These are phyloP conservation scores for Myotis lucifugus DNA, from an alignment of 2,113 vertebrate genomes.

Conservation along the genomic window DNA sequence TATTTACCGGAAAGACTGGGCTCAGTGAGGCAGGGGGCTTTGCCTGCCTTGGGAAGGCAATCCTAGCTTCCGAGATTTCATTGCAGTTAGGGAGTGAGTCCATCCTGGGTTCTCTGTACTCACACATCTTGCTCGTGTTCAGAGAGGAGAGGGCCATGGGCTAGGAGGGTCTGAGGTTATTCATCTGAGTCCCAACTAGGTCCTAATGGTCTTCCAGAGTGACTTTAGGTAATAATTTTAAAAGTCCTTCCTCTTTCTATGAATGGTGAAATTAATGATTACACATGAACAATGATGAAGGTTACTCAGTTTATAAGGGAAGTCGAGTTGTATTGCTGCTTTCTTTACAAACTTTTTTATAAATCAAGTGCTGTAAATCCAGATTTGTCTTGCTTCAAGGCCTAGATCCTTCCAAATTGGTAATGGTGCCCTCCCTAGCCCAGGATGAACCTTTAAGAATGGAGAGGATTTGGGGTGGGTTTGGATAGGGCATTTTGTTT, in stretches of 20 bases:
- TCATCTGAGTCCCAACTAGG: not conserved
- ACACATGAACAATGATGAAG: slow-evolving; percentile 1
- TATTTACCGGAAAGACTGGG: not conserved
- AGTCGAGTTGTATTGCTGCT: not conserved
- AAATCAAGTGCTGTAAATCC: not conserved
- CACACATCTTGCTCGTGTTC: not conserved
- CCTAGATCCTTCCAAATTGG: not conserved
- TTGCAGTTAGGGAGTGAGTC: not conserved
- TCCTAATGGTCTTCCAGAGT: not conserved
- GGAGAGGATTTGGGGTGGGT: not conserved
- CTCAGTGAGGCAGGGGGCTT: not conserved
- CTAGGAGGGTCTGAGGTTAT: not conserved
- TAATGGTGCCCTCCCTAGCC: not conserved
- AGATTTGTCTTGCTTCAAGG: not conserved
- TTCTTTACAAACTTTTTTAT: not conserved
- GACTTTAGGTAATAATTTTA: not conserved
- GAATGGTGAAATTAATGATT: slow-evolving; percentile 26
- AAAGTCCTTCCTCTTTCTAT: not conserved
- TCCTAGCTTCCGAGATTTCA: not conserved
- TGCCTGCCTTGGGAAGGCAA: not conserved
- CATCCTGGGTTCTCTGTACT: not conserved
- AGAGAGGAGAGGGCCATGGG: not conserved
- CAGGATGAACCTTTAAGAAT: not conserved
- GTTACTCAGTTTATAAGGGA: slow-evolving; percentile 53
- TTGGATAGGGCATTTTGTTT: not conserved